phyloP scores from a whole-genome alignment of 1,140 invertebrate genomes.

The Streblospio benedicti region DNA sequence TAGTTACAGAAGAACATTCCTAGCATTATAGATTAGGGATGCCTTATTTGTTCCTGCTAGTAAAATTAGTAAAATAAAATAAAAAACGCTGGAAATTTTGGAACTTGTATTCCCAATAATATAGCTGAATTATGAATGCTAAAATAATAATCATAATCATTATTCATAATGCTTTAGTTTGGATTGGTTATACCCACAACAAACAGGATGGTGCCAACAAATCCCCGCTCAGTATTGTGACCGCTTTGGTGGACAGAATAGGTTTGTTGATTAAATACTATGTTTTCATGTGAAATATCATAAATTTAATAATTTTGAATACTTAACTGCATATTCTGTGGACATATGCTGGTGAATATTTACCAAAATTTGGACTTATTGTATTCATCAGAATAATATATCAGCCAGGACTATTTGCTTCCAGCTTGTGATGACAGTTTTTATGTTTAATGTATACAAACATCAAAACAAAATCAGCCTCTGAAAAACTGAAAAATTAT shows the following conservation, averaged over 20 bases:
- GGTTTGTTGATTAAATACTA: conserved; percentile 40
- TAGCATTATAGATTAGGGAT: too few species aligned
- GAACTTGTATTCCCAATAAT: not conserved
- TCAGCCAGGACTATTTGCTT: not conserved
- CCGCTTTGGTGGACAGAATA: conserved; percentile 66
- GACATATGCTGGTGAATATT: not conserved
- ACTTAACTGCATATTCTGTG: conserved; percentile 33
- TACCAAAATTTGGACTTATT: not conserved
- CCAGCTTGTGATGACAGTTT: not conserved
- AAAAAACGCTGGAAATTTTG: not conserved
- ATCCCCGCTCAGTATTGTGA: conserved; percentile 64
- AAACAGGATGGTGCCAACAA: conserved; percentile 43
- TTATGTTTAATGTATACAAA: too few species aligned
- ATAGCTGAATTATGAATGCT: not conserved
- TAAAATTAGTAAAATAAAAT: too few species aligned
- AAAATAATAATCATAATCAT: not conserved
- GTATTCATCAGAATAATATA: not conserved
- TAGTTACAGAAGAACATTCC: too few species aligned
- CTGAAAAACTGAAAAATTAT: not conserved
- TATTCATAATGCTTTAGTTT: conserved; percentile 50
- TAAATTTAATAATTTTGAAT: not conserved
- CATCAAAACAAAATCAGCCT: not conserved
- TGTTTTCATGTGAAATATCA: not conserved
- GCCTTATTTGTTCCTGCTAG: too few species aligned
- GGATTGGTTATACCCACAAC: conserved; percentile 62